These are phyloP conservation scores for Malurus leucopterus DNA, from an alignment of 2,797 vertebrate genomes.

Conservation along the genomic window DNA sequence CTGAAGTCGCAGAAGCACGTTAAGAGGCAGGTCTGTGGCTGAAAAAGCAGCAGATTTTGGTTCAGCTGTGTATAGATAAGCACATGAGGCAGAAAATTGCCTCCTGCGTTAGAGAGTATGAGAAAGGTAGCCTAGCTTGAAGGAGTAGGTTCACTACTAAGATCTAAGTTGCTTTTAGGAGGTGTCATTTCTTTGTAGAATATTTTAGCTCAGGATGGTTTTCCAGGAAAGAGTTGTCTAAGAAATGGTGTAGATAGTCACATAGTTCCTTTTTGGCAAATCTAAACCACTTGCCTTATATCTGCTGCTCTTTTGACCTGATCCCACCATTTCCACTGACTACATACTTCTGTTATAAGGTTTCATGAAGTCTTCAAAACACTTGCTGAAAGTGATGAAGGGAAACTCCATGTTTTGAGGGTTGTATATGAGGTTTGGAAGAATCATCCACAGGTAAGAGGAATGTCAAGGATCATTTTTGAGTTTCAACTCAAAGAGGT, in stretches of 20 bases:
- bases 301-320: background rate
- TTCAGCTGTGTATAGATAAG: background rate
- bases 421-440: slow-evolving; percentile 94
- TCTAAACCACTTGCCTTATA: background rate
- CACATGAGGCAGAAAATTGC: background rate
- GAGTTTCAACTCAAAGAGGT: background rate
- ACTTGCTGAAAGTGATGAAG: slow-evolving; percentile 90
- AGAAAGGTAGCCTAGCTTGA: background rate
- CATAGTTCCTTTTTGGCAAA: background rate
- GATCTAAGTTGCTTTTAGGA: background rate
- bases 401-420: slow-evolving; percentile 91
- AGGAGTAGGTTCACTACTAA: background rate
- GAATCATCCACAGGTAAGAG: slow-evolving; percentile 91
- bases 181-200: background rate
- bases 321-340: background rate
- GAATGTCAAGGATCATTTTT: background rate
- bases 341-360: slow-evolving; percentile 68
- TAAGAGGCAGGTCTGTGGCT: background rate
- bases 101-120: background rate
- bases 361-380: slow-evolving; percentile 95
- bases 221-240: background rate
- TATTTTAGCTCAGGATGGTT: background rate
- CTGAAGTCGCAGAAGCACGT: background rate
- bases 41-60: background rate
- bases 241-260: background rate